Conservation (phyloP, 2,113 vertebrate genomes). For the Mustela nigripes region DNA sequence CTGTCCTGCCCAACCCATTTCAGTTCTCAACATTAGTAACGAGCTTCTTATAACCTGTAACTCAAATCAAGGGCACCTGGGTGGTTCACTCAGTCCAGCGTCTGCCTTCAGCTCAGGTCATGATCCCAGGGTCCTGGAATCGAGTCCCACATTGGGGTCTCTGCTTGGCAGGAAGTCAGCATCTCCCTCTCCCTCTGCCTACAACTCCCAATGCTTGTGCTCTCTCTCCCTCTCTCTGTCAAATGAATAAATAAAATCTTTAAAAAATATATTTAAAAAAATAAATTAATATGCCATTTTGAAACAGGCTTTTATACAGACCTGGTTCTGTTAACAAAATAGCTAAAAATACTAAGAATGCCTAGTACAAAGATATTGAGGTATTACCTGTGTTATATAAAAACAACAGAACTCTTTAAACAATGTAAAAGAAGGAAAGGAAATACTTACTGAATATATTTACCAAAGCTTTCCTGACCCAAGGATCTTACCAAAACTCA, state of each 20-base stretch:
- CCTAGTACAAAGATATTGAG: background rate
- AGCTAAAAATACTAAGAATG: background rate
- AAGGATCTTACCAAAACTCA: constrained; percentile 21
- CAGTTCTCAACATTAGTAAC: constrained; percentile 22
- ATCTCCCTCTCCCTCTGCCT: too few species aligned
- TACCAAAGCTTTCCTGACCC: background rate
- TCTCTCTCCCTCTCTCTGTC: too few species aligned
- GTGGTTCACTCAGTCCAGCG: too few species aligned
- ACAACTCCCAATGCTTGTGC: too few species aligned
- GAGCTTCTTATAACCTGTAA: background rate
- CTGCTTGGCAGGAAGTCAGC: too few species aligned
- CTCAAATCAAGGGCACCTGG: background rate
- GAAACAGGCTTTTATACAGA: constrained; percentile 8
- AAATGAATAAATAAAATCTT: too few species aligned
- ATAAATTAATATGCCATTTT: background rate
- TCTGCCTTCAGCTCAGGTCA: too few species aligned
- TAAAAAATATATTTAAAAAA: too few species aligned
- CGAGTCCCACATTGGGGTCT: too few species aligned
- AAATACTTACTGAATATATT: constrained; percentile 1
- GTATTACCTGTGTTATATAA: background rate
- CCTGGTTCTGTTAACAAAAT: background rate
- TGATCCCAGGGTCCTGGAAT: too few species aligned
- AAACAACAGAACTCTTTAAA: constrained; percentile 52
- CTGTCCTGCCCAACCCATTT: background rate
- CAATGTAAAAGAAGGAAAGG: constrained; percentile 3